Percentiles rank a stretch among this genome's conserved stretches.
Conservation (phyloP, 1,140 invertebrate genomes). For the Thalassaphorura encarpata region DNA sequence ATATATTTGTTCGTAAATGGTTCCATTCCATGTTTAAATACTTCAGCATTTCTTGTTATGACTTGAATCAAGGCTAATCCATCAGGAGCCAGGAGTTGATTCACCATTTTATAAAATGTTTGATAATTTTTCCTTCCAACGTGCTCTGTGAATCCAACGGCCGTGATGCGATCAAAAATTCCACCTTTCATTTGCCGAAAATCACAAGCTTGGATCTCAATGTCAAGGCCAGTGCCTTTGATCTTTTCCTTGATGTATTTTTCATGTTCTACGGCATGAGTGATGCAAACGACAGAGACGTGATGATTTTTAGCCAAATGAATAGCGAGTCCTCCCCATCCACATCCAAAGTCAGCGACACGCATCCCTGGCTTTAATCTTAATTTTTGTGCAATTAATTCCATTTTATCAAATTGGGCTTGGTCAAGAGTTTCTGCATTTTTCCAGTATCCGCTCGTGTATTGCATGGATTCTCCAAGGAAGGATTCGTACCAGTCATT, state of each 20-base stretch:
- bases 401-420: conserved; percentile 35
- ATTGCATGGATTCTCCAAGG: too few species aligned
- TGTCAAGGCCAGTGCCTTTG: conserved; percentile 11
- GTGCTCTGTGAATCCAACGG: conserved; percentile 30
- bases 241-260: conserved; percentile 11
- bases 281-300: conserved; percentile 23
- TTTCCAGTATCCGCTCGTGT: conserved; percentile 13
- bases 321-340: conserved; percentile 23
- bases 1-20: conserved; percentile 27
- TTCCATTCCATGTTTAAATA: conserved; percentile 16
- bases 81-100: conserved; percentile 20
- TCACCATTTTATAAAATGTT: conserved; percentile 20
- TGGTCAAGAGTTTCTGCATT: conserved; percentile 20
- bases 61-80: conserved; percentile 25
- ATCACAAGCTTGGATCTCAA: conserved; percentile 21
- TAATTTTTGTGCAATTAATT: conserved; percentile 33
- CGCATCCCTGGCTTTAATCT: conserved; percentile 32
- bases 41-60: conserved; percentile 15
- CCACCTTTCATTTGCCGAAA: conserved; percentile 28
- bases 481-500: too few species aligned
- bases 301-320: conserved; percentile 28
- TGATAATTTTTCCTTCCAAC: conserved; percentile 26
- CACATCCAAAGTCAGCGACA: conserved; percentile 21
- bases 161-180: conserved; percentile 29
- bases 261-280: conserved; percentile 19